Evolutionary conservation across 2,888 invertebrate species (phyloP).

Genomic region (Netelia melanura): DNA sequence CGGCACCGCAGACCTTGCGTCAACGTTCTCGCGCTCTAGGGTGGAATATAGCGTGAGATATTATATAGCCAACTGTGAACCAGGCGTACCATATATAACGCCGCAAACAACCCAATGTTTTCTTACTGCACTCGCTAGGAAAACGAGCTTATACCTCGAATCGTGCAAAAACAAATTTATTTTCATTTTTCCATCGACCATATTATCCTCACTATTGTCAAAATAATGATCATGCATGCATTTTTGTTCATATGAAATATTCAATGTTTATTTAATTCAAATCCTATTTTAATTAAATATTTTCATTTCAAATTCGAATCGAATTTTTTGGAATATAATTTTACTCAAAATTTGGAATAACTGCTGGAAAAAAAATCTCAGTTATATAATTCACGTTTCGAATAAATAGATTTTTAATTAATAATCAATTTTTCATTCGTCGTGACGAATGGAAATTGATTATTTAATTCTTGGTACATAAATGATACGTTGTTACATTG

Average conservation of each 20-base stretch:
- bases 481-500: too few relatives aligned
- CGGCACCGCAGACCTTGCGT: constrained; percentile 23
- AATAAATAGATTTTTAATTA: background rate
- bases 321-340: background rate
- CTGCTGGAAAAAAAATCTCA: background rate
- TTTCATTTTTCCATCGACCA: too few relatives aligned
- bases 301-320: background rate
- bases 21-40: constrained; percentile 28
- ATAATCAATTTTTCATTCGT: background rate
- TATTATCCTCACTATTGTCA: too few relatives aligned
- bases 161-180: too few relatives aligned
- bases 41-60: background rate
- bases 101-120: background rate
- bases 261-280: too few relatives aligned
- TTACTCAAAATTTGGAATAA: background rate
- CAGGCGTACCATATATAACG: background rate
- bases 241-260: too few relatives aligned
- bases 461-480: too few relatives aligned
- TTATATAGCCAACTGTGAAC: background rate
- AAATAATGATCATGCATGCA: too few relatives aligned
- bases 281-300: background rate
- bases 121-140: background rate
- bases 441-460: too few relatives aligned
- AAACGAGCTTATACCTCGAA: too few relatives aligned
- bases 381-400: background rate